Evolutionary conservation across 2,797 vertebrate species (phyloP).

Genomic region (Spea hammondii): DNA sequence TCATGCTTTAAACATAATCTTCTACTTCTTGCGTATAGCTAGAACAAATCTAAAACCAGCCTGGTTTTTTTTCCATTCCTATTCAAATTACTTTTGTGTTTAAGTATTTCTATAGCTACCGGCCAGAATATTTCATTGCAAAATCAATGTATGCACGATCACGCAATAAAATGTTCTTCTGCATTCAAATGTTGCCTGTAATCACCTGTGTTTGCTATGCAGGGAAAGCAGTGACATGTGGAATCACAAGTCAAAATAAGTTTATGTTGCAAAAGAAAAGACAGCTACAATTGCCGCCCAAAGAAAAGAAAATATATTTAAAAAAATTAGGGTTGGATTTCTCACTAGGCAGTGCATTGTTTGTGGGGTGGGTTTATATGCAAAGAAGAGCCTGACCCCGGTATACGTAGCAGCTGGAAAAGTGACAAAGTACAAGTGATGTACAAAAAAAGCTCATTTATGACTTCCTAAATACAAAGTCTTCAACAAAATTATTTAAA

Average conservation of each 20-base stretch:
- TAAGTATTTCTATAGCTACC: conserved; percentile 25
- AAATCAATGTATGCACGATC: conserved; percentile 29
- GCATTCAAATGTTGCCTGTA: conserved; percentile 11
- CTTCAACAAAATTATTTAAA: too few relatives aligned
- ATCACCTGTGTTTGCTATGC: conserved; percentile 5
- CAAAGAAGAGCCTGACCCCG: too few relatives aligned
- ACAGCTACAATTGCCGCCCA: too few relatives aligned
- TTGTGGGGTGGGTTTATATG: too few relatives aligned
- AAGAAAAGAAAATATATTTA: too few relatives aligned
- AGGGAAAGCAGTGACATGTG: not conserved
- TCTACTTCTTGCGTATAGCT: not conserved
- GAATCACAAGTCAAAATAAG: not conserved
- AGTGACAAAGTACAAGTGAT: too few relatives aligned
- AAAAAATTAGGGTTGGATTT: too few relatives aligned
- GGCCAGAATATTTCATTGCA: conserved; percentile 9
- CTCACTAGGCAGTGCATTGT: too few relatives aligned
- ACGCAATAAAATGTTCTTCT: conserved; percentile 25
- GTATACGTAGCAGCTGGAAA: too few relatives aligned
- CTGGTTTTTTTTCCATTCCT: not conserved
- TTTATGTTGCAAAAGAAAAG: too few relatives aligned
- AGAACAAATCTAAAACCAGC: conserved; percentile 1
- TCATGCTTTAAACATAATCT: conserved; percentile 19
- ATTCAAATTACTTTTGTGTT: conserved; percentile 26
- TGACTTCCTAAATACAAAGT: too few relatives aligned
- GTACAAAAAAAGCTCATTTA: too few relatives aligned